Percentiles rank a stretch among this genome's conserved stretches.
These are phyloP conservation scores for Tipula vernalis DNA, from an alignment of 2,888 invertebrate genomes.

Conservation along the genomic window DNA sequence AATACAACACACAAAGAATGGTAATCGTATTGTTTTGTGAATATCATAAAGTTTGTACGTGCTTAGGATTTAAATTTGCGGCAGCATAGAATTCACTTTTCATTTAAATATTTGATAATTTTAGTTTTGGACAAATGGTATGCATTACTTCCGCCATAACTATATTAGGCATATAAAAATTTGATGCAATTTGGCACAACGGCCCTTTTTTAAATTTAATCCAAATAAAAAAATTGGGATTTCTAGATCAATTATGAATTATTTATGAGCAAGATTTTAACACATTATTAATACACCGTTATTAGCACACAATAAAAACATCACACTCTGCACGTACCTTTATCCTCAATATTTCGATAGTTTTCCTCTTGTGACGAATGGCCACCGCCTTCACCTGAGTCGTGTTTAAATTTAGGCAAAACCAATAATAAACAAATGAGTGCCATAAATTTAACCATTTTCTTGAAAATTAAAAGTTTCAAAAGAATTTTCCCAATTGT, in stretches of 20 bases:
- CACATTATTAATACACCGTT: not conserved
- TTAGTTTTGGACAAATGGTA: not conserved
- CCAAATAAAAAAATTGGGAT: not conserved
- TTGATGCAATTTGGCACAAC: not conserved
- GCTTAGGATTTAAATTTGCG: not conserved
- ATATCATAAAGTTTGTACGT: not conserved
- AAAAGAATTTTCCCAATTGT: constrained; percentile 62
- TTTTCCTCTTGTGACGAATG: not conserved
- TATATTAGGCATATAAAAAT: not conserved
- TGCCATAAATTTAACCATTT: constrained; percentile 67
- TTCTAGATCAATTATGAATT: not conserved
- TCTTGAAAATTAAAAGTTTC: constrained; percentile 67
- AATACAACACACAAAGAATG: not conserved
- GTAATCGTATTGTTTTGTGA: not conserved
- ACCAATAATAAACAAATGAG: constrained; percentile 62
- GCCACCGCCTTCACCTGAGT: constrained; percentile 20
- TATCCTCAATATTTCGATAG: constrained; percentile 12
- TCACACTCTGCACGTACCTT: constrained; percentile 8
- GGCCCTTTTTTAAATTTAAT: not conserved
- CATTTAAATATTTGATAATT: not conserved
- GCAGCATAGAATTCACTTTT: not conserved
- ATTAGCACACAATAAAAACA: not conserved
- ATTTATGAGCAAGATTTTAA: not conserved
- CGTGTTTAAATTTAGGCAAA: constrained; percentile 49
- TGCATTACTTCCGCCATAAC: not conserved